Evolutionary conservation across 1,140 invertebrate species (phyloP), one percentile per base, ranked within the genome.

Genomic region (Trachymyrmex cornetzi): DNA sequence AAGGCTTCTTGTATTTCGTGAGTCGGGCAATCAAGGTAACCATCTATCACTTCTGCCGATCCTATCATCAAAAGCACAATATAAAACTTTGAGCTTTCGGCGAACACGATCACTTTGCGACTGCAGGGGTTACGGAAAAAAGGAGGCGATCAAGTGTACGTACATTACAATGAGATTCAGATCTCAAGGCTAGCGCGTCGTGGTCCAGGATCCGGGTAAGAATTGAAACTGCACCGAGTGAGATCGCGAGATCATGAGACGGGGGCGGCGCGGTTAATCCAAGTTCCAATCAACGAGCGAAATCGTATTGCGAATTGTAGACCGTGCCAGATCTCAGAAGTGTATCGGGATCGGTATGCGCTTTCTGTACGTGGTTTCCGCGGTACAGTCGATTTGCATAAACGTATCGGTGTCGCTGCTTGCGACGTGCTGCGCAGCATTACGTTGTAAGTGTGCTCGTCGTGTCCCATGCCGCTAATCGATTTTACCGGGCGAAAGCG

Each of bases 401-500:
- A 77, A 74, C 22, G 77, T 38, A 64, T 75, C 84, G 71, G 44
- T 61, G 50, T 53, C 67, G 44, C 22, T 67, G 66, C 38, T 63
- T 67, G 85, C 79, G 55, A 59, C 61, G 19, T n/a, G 16, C 53
- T 16, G 85, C 66, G 27, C 27, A 16, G 44, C n/a, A 50, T 34
- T 50, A 14, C 38, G 57, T 48, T 12, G 71, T 48, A 64, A 64
- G 14, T 66, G 48, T 34, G 55, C 88, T 87, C 72, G 90, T 88
- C 92, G 92, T 93, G 92, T 94, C 93, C 89, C 91, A 92, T 92
- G 87, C 91, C 91, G 88, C 92, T 93, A 95, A 94, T 94, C 94
- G 93, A 94, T 95, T 94, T 89, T 92, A 92, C 90, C 91, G 90
- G 90, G 90, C 92, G 88, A 93, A 94, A 94, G 93, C 93, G 92